Conservation (phyloP, 1,140 invertebrate species). For the Manduca sexta region DNA sequence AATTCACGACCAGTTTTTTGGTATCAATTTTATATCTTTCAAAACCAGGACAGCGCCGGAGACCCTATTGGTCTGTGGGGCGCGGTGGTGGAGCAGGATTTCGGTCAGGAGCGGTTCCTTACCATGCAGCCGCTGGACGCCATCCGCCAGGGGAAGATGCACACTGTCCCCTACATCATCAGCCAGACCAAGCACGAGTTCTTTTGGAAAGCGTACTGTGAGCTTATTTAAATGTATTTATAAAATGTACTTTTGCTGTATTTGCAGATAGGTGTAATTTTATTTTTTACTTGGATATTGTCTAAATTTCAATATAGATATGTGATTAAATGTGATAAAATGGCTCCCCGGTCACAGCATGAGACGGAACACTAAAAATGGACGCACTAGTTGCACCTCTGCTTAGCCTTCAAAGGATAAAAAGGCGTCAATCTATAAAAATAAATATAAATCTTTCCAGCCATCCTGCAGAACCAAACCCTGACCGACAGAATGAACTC, state of each 20-base stretch:
- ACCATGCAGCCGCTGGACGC: constrained; percentile 74
- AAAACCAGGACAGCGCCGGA: constrained; percentile 23
- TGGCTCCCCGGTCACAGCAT: too few relatives aligned
- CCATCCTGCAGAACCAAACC: constrained; percentile 27
- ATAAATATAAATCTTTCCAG: constrained; percentile 14
- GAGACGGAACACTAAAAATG: too few relatives aligned
- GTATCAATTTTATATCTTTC: neutral
- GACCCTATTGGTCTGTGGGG: constrained; percentile 78
- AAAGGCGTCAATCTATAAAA: neutral
- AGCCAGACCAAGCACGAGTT: constrained; percentile 80
- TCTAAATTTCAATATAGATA: too few relatives aligned
- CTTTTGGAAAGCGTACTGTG: constrained; percentile 45
- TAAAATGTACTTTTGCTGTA: too few relatives aligned
- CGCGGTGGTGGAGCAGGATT: constrained; percentile 80
- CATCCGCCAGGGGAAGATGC: constrained; percentile 75
- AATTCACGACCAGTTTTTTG: too few relatives aligned
- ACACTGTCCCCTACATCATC: constrained; percentile 78
- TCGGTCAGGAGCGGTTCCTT: constrained; percentile 80
- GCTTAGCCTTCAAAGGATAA: too few relatives aligned
- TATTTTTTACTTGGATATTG: too few relatives aligned
- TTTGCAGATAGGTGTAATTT: too few relatives aligned
- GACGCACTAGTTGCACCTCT: too few relatives aligned
- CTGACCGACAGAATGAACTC: constrained; percentile 29
- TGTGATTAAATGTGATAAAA: too few relatives aligned
- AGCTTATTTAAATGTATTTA: constrained; percentile 10